These are phyloP conservation scores for zebrafish (Danio rerio) DNA, from an alignment of 2,113 vertebrate genomes.

Conservation along the genomic window DNA sequence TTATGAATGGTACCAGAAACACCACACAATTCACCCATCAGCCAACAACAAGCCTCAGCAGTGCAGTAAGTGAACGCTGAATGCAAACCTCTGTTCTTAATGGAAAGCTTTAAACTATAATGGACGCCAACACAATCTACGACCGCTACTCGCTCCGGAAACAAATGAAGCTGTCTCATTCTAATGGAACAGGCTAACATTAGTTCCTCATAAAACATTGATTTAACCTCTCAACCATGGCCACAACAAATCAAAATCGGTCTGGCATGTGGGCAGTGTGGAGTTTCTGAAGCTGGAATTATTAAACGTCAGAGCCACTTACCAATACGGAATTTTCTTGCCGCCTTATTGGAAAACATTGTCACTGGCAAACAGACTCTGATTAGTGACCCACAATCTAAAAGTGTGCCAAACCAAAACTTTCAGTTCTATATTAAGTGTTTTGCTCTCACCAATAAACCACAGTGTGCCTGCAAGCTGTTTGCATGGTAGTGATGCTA, in stretches of 20 bases:
- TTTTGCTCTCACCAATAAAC: slow-evolving; percentile 10
- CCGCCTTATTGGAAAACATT: background rate
- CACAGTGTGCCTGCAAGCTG: background rate
- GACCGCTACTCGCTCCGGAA: background rate
- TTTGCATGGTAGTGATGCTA: background rate
- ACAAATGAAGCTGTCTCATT: slow-evolving; percentile 6
- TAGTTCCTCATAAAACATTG: slow-evolving; percentile 18
- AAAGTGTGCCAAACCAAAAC: background rate
- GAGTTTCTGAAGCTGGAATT: too few species aligned
- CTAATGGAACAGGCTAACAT: slow-evolving; percentile 17
- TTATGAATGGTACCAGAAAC: background rate
- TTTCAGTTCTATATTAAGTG: background rate
- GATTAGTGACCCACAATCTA: background rate
- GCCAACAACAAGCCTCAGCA: slow-evolving; percentile 1
- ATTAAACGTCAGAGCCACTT: background rate
- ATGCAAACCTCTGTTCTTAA: slow-evolving; percentile 20
- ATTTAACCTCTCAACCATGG: background rate
- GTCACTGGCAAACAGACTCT: background rate
- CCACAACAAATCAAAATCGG: background rate
- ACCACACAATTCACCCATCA: background rate
- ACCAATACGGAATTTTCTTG: background rate
- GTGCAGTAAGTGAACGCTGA: background rate
- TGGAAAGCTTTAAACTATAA: slow-evolving; percentile 6
- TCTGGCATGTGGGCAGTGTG: background rate
- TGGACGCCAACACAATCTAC: background rate